Base-by-base conservation (phyloP, 2,113 vertebrate species). In the Cebidichthys violaceus region DNA sequence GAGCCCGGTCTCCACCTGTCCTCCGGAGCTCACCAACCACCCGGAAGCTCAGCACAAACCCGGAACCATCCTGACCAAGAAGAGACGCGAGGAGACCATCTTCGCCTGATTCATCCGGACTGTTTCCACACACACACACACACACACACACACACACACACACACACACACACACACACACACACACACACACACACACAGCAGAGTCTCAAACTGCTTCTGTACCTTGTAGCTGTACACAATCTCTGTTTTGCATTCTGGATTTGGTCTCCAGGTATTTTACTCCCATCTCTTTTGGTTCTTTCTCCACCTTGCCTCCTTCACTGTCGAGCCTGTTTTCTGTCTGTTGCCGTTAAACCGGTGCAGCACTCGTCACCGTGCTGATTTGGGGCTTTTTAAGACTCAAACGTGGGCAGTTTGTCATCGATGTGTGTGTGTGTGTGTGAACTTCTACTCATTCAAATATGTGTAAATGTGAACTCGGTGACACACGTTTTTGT, bases 31-130 rank as follows among this genome's bases (percentile, higher is more conserved):
- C 45, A 88, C 97, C 88, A 99, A 99, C 94, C 98, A 99, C 90
- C 98, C 98, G 0, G 98, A 99, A 0, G 98, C 98, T 62, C 97
- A 98, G 90, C 98, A 99, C 95, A 99, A 99, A 37, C 98, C 98
- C 0, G 98, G 98, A 87, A 99, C 98, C 86, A 99, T 99, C 94
- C 97, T 99, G 83, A 99, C 98, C 93, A 99, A 99, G 95, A 99
- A 99, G 95, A 95, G 98, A 13, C 95, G 98, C 27, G 98, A 99
- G 88, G 98, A 99, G 92, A 99, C 98, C 79, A 99, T 99, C 92
- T 99, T 99, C 9, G 98, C 98, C n/a, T 99, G 94, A 98, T 76
- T 31, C 8, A 11, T 2, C 10, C 4, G 0, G 15, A 4, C 2
- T 67, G 50, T n/a, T 20, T 17, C 17, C 20, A 18, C n/a, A 50